Base-by-base conservation (phyloP, 2,888 invertebrate genomes). In the Cheilosia variabilis region DNA sequence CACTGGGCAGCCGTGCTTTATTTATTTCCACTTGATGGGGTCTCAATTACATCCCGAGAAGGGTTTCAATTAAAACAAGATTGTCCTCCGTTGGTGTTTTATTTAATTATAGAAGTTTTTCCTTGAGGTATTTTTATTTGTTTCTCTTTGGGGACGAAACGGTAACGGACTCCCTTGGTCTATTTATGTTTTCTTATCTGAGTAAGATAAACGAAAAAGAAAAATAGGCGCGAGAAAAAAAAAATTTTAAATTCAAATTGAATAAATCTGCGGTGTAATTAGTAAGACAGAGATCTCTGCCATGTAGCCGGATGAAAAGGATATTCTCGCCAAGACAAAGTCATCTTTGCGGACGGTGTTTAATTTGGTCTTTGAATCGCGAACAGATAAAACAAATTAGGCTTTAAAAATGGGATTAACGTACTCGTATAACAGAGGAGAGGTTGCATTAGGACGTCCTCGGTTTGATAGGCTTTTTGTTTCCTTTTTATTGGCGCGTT, bases 1-100 rank as follows among this genome's bases (percentile, higher is more conserved):
- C 57, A 31, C n/a, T 43, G 15, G 55, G 19, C 37, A 37, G 53
- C 27, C 6, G 55, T 10, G 50, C 55, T 80, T 80, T 81, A 72
- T 81, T 86, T 86, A 77, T 86, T 81, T 81, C 71, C 62, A 81
- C 71, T 77, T 86, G 81, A 86, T 77, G 86, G 77, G 76, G 77
- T 86, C 86, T 86, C 86, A 81, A 81, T 86, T 86, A 86, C 86
- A 86, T 2, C 31, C 50, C 81, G 72, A 80, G 86, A 86, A 86
- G 86, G 86, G 86, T 86, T 86, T 86, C 86, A 86, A 86, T 86
- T 86, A 86, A 86, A 76, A 81, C 86, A 77, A 86, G 76, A 80
- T 86, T 86, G 86, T 86, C 81, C 68, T 77, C 63, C 72, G 81
- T 77, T 86, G 86, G 84, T 86, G 76, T 86, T 86, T 86, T 76